phyloP scores from a whole-genome alignment of 1,140 invertebrate species.

The Bombus balteatus region DNA sequence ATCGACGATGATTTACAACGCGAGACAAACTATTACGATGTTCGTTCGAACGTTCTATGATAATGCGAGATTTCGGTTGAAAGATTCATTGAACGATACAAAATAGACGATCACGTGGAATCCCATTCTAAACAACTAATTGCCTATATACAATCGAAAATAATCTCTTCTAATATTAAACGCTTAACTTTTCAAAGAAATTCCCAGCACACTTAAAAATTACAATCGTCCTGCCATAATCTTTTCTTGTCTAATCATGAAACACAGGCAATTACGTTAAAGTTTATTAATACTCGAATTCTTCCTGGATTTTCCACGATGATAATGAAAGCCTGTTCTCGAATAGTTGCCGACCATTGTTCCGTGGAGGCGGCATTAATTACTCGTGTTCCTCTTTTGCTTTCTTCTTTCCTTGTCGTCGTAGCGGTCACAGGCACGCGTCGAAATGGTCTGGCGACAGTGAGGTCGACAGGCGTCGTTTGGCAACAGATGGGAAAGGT shows the following conservation, averaged over 20 bases:
- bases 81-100: neutral
- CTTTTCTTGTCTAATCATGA: neutral
- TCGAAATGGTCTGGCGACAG: conserved; percentile 37
- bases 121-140: neutral
- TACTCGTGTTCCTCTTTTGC: neutral
- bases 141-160: neutral
- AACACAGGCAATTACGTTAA: neutral
- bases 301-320: neutral
- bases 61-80: neutral
- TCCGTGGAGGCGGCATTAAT: conserved; percentile 8
- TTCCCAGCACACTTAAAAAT: neutral
- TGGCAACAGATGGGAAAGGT: conserved; percentile 59
- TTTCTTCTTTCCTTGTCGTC: neutral
- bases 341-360: neutral
- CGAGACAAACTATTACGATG: neutral
- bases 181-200: neutral
- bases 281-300: neutral
- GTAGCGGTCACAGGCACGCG: neutral
- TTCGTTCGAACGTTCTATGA: neutral
- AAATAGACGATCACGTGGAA: neutral
- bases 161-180: neutral
- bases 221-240: neutral
- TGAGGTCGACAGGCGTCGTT: conserved; percentile 58
- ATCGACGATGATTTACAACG: conserved; percentile 2
- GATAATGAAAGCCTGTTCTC: neutral